Evolutionary conservation across 2,797 vertebrate species (phyloP), one percentile per base, ranked within the genome.

Genomic region (Acanthurus lineatus): DNA sequence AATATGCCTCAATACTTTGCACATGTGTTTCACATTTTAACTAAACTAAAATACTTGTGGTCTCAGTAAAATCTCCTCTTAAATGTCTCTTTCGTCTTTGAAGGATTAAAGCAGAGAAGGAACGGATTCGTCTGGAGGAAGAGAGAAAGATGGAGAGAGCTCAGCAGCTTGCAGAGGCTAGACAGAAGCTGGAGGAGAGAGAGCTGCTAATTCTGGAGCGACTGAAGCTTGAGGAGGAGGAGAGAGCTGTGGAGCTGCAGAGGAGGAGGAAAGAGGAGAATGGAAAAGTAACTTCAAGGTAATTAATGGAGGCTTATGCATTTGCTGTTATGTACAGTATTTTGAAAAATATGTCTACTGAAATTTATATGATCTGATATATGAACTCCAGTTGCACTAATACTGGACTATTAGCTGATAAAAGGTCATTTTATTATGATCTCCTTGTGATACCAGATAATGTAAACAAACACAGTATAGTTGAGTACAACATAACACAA

Each of bases 61-160:
- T 28, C 4, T 35, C 44, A 3, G 0, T 0, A 57, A 25, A 44
- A 7, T 61, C 10, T 71, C n/a, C 11, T 63, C 15, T 73, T 0
- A 17, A 9, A 48, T 35, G n/a, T 67, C 22, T 4, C 6, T n/a
- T 10, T 9, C 10, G 38, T 69, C 38, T 20, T 62, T 68, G 16
- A 71, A 99, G 98, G 91, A 97, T 99, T 68, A 99, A 98, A 92
- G 92, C 89, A 6, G 94, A 95, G 82, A 97, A 96, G 80, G 98
- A 99, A 70, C 91, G 86, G 7, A 80, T 93, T 62, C 95, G 96
- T 19, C 64, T 84, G 56, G 86, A 80, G n/a, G 96, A 96, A 70
- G 97, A 99, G 87, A 93, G 82, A 53, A 93, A 73, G 81, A 79
- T 98, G 78, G 84, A 85, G 76, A 83, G 72, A 48, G 8, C 1